Percentiles rank a stretch among this genome's conserved stretches.
Evolutionary conservation across 1,140 invertebrate genomes (phyloP).

Genomic region (Brachionus rotundiformis): DNA sequence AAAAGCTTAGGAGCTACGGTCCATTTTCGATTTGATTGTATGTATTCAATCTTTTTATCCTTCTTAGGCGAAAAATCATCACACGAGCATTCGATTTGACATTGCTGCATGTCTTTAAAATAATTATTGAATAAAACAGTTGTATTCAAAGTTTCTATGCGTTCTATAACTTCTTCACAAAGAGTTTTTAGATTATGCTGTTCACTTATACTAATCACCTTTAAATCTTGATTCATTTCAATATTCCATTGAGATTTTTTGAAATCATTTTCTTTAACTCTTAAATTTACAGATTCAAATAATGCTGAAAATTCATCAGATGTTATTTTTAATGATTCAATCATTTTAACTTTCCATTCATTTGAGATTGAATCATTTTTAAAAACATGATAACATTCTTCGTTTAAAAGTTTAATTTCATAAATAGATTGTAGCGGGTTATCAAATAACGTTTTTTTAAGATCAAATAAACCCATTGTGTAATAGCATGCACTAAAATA

Average conservation of each 20-base stretch:
- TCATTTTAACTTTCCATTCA: constrained; percentile 43
- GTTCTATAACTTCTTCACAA: constrained; percentile 3
- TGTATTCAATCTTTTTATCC: not conserved
- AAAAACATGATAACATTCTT: not conserved
- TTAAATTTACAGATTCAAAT: not conserved
- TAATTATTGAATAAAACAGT: constrained; percentile 10
- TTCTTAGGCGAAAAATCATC: not conserved
- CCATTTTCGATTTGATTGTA: constrained; percentile 28
- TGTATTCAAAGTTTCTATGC: not conserved
- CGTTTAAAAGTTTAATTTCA: not conserved
- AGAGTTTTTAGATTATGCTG: not conserved
- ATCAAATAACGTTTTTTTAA: constrained; percentile 21
- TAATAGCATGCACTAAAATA: constrained; percentile 42
- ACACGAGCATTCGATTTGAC: not conserved
- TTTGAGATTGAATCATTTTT: constrained; percentile 27
- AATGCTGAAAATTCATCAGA: constrained; percentile 8
- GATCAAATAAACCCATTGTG: constrained; percentile 36
- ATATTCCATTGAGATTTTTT: constrained; percentile 25
- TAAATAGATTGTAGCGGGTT: constrained; percentile 37
- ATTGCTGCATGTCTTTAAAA: not conserved
- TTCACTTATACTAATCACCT: not conserved
- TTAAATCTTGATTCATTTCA: not conserved
- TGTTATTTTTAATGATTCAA: constrained; percentile 5
- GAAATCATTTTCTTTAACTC: not conserved
- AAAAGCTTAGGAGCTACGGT: constrained; percentile 46